Base-by-base conservation (phyloP, 2,113 vertebrate species). In the Thymallus thymallus region DNA sequence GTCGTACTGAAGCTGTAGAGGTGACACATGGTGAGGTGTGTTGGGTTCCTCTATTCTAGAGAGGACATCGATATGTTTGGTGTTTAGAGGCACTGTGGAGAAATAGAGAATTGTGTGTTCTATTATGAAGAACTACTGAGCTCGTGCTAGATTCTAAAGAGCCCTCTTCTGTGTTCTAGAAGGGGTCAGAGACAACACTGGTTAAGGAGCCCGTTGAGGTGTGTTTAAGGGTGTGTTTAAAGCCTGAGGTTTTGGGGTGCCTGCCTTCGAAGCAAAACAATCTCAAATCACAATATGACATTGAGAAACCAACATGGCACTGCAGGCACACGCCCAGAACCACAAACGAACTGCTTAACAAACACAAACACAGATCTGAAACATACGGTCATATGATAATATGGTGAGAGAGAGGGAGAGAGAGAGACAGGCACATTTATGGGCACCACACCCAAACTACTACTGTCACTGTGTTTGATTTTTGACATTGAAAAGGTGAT, bases 321-420 rank as follows among this genome's bases (percentile, higher is more conserved):
- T 29, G 6, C 26, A 63, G 69, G 79, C 62, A 90, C 86, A 91
- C 91, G 74, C 93, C 91, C 89, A 93, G 88, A 92, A 92, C 92
- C 91, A 89, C 91, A 94, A 91, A 89, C 91, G 92, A 91, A 91
- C 87, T 77, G 72, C 66, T 66, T 72, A 61, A 55, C 22, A 45
- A 55, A 87, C 84, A 87, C 79, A 88, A 90, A 86, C 85, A 80
- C 82, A 89, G 68, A 88, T 90, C 85, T 88, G 87, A 91, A 90
- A 90, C 85, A 80, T 80, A 86, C 90, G 89, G 89, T 85, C 88
- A n/a, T n/a, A n/a, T n/a, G n/a, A n/a, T 92, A 87, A 90, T 87
- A 86, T 77, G 74, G 76, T 89, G 80, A 85, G 81, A 77, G 76
- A 90, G 82, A 83, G 88, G 80, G 90, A 89, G 80, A 85, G 82